Conservation (phyloP, 1,140 invertebrate genomes). For the Gonioctena quinquepunctata region DNA sequence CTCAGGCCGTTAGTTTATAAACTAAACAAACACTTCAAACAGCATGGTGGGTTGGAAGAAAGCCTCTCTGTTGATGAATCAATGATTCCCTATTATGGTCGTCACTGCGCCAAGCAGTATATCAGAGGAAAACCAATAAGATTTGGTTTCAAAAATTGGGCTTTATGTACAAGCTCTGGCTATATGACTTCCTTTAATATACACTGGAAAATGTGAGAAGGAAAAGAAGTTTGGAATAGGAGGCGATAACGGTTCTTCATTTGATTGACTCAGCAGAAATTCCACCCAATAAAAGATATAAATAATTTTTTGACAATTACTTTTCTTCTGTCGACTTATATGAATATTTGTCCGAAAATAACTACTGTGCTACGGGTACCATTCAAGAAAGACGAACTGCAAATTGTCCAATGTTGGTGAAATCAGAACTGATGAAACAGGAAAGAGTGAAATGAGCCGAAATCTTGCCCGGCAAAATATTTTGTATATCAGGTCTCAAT, state of each 20-base stretch:
- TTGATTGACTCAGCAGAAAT: neutral
- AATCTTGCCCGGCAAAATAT: no score
- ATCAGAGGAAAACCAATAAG: slow-evolving; percentile 29
- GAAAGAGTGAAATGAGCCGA: no score
- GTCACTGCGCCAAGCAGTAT: slow-evolving; percentile 17
- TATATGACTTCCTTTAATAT: slow-evolving; percentile 32
- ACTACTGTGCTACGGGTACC: slow-evolving; percentile 30
- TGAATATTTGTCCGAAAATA: slow-evolving; percentile 10
- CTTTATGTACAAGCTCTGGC: slow-evolving; percentile 28
- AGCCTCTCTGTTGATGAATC: slow-evolving; percentile 25
- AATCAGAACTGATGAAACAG: no score
- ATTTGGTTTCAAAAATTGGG: slow-evolving; percentile 40
- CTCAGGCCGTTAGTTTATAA: slow-evolving; percentile 23
- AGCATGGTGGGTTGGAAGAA: slow-evolving; percentile 38
- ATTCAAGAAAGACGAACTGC: slow-evolving; percentile 27
- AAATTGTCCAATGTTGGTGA: no score
- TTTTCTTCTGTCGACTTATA: slow-evolving; percentile 23
- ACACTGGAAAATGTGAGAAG: slow-evolving; percentile 18
- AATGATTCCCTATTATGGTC: slow-evolving; percentile 36
- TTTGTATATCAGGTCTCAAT: no score
- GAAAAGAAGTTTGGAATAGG: slow-evolving; percentile 30
- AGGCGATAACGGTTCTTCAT: slow-evolving; percentile 30
- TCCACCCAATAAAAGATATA: slow-evolving; percentile 26
- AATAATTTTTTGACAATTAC: slow-evolving; percentile 35
- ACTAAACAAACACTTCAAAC: slow-evolving; percentile 30